Evolutionary conservation across 2,797 vertebrate genomes (phyloP).

Genomic region (Pterois miles): DNA sequence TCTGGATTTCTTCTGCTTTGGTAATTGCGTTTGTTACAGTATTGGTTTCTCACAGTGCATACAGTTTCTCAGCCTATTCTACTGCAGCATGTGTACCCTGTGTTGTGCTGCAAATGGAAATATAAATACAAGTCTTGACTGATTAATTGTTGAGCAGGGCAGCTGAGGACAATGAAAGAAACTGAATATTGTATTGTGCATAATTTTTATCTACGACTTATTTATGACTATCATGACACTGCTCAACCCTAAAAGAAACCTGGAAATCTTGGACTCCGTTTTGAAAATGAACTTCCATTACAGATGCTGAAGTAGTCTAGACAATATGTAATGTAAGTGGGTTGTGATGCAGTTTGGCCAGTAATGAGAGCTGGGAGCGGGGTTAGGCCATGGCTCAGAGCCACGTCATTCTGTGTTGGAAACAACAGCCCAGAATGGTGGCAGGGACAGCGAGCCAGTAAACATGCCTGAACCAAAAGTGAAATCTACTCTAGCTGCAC

Average conservation of each 20-base stretch:
- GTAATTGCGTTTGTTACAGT: background rate
- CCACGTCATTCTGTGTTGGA: constrained; percentile 12
- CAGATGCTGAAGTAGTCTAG: constrained; percentile 49
- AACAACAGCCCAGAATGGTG: background rate
- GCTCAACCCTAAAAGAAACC: background rate
- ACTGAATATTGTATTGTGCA: background rate
- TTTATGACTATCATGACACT: background rate
- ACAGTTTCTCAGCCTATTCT: background rate
- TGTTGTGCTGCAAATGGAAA: background rate
- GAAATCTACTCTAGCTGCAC: background rate
- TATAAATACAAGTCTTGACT: background rate
- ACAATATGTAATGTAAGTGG: constrained; percentile 57
- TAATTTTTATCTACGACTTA: no score
- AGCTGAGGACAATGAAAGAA: background rate
- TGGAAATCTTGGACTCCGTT: background rate
- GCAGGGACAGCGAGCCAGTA: background rate
- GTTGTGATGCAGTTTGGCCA: constrained; percentile 29
- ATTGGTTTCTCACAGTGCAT: background rate
- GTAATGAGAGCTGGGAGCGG: constrained; percentile 61
- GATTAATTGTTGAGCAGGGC: constrained; percentile 5
- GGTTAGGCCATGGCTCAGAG: constrained; percentile 21
- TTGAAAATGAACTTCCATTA: constrained; percentile 26
- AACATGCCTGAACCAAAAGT: background rate
- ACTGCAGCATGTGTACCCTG: background rate
- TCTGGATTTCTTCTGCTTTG: background rate